Base-by-base conservation (phyloP, 2,113 vertebrate species). In the Neotoma lepida region DNA sequence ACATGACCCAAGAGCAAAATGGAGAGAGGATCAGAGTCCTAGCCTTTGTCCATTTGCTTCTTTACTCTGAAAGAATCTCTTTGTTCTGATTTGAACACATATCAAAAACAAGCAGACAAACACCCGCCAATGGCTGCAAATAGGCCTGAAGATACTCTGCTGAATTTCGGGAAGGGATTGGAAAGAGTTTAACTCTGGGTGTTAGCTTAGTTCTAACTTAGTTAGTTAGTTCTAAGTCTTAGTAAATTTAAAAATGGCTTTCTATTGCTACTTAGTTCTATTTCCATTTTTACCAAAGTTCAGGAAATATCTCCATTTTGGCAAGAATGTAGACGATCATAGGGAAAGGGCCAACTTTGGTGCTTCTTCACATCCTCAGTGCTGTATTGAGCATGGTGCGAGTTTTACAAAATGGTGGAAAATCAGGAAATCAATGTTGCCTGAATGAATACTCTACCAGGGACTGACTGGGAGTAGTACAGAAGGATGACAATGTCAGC, bases 41-140 rank as follows among this genome's bases (percentile, higher is more conserved):
- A n/a, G n/a, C n/a, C 22, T 88, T 96, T 87, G 41, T 68, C 61
- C 35, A 70, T 39, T n/a, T 88, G 41, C 44, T 94, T 66, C 17
- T n/a, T n/a, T n/a, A n/a, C n/a, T n/a, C n/a, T n/a, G n/a, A n/a
- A n/a, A n/a, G n/a, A n/a, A n/a, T n/a, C n/a, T n/a, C n/a, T 82
- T 84, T 90, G 46, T 4, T 87, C 9, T 73, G 64, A 70, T 56
- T 17, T 54, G 24, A 33, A 78, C 30, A n/a, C 7, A 41, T 4
- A 84, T 89, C 9, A 87, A 77, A 80, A 77, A 89, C 9, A 63
- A 66, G 14, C 6, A 15, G 6, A 30, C 58, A 68, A 49, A 28
- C 54, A 22, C 66, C 13, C 26, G 35, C 24, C 71, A 85, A 66
- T 68, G 41, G n/a, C 44, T 78, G 1, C 76, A 61, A 90, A 46